Percentiles rank a stretch among this genome's conserved stretches.
Conservation (phyloP, 1,140 invertebrate genomes). For the Lanistes nyassanus region DNA sequence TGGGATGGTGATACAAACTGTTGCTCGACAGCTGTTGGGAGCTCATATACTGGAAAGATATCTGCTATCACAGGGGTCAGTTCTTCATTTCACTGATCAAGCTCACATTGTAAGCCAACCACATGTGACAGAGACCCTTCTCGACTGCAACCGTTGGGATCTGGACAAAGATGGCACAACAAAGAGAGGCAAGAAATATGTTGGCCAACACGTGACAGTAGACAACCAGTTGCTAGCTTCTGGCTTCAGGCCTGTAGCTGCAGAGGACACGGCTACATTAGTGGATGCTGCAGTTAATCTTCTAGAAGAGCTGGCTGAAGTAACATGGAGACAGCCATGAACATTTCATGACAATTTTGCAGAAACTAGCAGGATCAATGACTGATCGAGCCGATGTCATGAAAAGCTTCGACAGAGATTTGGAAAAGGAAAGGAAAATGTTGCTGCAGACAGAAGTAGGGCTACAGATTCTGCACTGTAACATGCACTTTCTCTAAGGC, state of each 20-base stretch:
- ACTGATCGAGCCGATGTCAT: conserved; percentile 8
- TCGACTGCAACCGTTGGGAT: background rate
- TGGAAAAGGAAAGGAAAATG: background rate
- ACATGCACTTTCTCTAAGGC: too few relatives aligned
- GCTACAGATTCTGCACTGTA: background rate
- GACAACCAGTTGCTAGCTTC: background rate
- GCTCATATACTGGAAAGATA: background rate
- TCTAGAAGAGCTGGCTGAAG: background rate
- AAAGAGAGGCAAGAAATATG: background rate
- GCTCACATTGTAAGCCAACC: background rate
- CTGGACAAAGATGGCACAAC: background rate
- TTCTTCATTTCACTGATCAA: background rate
- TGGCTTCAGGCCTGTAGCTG: background rate
- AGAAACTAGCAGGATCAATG: background rate
- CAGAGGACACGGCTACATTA: background rate
- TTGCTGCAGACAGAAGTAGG: background rate
- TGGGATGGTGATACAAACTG: background rate
- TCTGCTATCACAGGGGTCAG: background rate
- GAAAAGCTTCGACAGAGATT: background rate
- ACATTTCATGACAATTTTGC: background rate
- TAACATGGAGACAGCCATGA: background rate
- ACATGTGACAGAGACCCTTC: background rate
- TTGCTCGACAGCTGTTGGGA: background rate
- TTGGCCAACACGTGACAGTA: background rate
- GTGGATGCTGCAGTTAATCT: background rate